Evolutionary conservation across 53 echinoderm and acorn worm genomes (phyloP).

Genomic region (Holothuria leucospilota): DNA sequence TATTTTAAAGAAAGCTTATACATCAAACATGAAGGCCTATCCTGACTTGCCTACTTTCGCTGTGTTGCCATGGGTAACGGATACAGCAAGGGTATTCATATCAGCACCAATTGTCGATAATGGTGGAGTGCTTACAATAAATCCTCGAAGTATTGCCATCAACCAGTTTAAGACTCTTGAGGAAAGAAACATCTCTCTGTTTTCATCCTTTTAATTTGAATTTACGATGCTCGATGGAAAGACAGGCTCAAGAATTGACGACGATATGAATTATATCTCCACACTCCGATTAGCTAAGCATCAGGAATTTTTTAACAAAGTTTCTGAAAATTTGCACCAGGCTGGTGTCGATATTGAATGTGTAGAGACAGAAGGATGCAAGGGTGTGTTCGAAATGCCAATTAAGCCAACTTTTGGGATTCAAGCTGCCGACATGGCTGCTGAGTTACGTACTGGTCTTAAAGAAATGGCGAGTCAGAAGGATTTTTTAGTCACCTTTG

Average conservation of each 20-base stretch:
- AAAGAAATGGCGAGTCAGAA: conserved; percentile 69
- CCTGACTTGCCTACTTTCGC: not conserved
- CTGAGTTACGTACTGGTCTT: conserved; percentile 60
- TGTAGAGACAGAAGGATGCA: conserved; percentile 54
- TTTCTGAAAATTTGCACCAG: not conserved
- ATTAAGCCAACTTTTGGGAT: conserved; percentile 70
- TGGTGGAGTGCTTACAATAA: too few species aligned
- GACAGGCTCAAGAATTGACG: not conserved
- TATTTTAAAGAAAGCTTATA: not conserved
- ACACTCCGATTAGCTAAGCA: not conserved
- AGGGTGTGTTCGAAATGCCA: conserved; percentile 53
- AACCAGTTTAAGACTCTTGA: not conserved
- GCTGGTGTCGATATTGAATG: conserved; percentile 68
- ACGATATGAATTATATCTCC: not conserved
- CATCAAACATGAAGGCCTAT: not conserved
- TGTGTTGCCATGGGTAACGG: not conserved
- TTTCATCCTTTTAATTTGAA: not conserved
- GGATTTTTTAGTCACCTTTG: conserved; percentile 18
- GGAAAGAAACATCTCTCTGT: not conserved
- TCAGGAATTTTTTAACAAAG: not conserved
- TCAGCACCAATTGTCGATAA: too few species aligned
- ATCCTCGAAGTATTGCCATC: not conserved
- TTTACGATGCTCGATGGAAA: not conserved
- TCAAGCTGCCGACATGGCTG: conserved; percentile 63
- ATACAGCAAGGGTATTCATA: not conserved